Base-by-base conservation (phyloP, 2,888 invertebrate genomes). In the Parnassius glacialis region DNA sequence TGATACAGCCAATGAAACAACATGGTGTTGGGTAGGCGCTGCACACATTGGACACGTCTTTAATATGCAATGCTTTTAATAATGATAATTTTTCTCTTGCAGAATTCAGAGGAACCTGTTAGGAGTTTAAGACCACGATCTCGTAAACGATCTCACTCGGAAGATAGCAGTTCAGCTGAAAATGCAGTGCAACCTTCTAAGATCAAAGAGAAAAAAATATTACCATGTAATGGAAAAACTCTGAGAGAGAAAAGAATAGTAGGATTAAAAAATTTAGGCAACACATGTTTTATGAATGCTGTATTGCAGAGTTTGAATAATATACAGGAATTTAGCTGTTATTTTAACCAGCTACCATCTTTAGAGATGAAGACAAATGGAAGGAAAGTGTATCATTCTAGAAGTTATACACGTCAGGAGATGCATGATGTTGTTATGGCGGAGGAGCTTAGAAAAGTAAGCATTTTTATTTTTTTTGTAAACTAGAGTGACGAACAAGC, bases 281-380 rank as follows among this genome's bases (percentile, higher is more conserved):
- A 96, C 80, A 96, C 96, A 57, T 96, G 96, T 83, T 96, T 96
- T 79, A 96, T 96, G 96, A 96, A 96, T 85, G 95, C 96, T 20
- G 96, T 96, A 64, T 87, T 96, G 64, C 96, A 96, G 81, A 96
- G 96, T 71, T 92, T 96, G 86, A 96, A 96, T 80, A 96, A 96
- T 83, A 96, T 96, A 77, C 95, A 95, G 81, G 95, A 95, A 77
- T 96, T 96, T 80, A 96, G 95, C 84, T 94, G 94, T 74, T 96
- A 96, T 82, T 95, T 96, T 73, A 96, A 95, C 79, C 94, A 95
- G 79, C 86, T 96, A 79, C 96, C 96, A 11, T 94, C 95, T 3
- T 83, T 96, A 67, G 95, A 96, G 75, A 82, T 88, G 70, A 93
- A 93, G 68, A 90, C 87, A 7, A 92, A 93, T 43, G 93, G 94